These are phyloP conservation scores for Epirrhoe tristata DNA, from an alignment of 2,888 invertebrate species.

Conservation along the genomic window DNA sequence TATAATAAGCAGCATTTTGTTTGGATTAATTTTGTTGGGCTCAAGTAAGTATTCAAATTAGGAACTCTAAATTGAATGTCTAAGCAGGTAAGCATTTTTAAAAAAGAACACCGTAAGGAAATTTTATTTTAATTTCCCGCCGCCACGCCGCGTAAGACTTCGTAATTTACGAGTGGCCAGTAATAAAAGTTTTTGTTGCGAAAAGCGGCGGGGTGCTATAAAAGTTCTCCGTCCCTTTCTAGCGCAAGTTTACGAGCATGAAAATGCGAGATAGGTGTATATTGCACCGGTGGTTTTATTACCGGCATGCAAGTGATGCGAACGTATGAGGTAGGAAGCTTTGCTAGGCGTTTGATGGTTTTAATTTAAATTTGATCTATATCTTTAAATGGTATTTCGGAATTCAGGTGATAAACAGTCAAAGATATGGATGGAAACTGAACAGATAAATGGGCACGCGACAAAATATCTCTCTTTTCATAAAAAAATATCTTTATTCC, in stretches of 20 bases:
- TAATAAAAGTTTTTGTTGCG: constrained; percentile 83
- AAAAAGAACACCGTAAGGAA: constrained; percentile 27
- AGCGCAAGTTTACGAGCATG: constrained; percentile 71
- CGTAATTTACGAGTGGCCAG: constrained; percentile 80
- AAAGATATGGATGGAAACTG: not conserved
- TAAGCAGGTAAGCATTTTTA: constrained; percentile 1
- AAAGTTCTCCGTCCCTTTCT: constrained; percentile 72
- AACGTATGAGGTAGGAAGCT: constrained; percentile 49
- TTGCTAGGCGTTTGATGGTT: constrained; percentile 44
- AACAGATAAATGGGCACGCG: not conserved
- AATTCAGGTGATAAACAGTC: constrained; percentile 1
- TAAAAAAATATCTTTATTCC: too few relatives aligned
- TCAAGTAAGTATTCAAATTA: not conserved
- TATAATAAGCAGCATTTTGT: too few relatives aligned
- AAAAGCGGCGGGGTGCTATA: constrained; percentile 73
- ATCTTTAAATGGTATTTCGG: constrained; percentile 28
- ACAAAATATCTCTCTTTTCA: too few relatives aligned
- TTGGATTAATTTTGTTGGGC: too few relatives aligned
- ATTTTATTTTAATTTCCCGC: constrained; percentile 57
- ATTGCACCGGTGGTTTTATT: constrained; percentile 77
- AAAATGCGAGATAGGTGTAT: constrained; percentile 76
- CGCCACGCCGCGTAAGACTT: constrained; percentile 60
- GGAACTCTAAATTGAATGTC: not conserved
- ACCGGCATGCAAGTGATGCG: constrained; percentile 61
- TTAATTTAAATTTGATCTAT: constrained; percentile 39